Percentiles rank a stretch among this genome's conserved stretches.
phyloP scores from a whole-genome alignment of 2,888 invertebrate species.

The Sycophila texana region DNA sequence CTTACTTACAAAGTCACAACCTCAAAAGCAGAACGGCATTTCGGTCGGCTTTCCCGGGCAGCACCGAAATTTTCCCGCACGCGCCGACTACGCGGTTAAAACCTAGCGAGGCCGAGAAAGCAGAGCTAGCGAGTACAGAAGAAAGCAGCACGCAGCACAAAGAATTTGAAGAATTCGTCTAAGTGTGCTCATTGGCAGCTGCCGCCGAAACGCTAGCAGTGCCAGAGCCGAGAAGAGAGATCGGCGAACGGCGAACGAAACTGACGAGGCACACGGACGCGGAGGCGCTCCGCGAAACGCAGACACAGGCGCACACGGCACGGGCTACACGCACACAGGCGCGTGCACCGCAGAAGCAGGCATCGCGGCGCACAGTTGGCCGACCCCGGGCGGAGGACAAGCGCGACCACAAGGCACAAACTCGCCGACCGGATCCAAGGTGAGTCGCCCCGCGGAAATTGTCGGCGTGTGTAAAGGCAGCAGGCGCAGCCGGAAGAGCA shows the following conservation, averaged over 20 bases:
- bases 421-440: conserved; percentile 8
- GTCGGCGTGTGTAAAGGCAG: too few species aligned
- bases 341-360: background rate
- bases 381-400: conserved; percentile 28
- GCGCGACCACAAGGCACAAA: conserved; percentile 5
- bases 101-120: too few species aligned
- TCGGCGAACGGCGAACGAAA: background rate
- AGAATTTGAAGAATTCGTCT: background rate
- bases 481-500: background rate
- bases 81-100: too few species aligned
- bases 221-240: background rate
- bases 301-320: too few species aligned
- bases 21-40: too few species aligned
- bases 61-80: too few species aligned
- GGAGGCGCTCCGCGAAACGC: too few species aligned
- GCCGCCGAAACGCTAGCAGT: background rate
- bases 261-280: background rate
- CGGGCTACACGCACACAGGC: background rate
- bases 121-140: too few species aligned
- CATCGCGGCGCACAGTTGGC: conserved; percentile 30
- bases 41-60: too few species aligned
- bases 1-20: too few species aligned
- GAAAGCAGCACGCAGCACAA: too few species aligned
- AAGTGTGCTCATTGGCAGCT: background rate
- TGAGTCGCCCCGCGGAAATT: background rate